Percentiles rank a stretch among this genome's conserved stretches.
Conservation (phyloP, 1,140 invertebrate genomes). For the Macrotrachela quadricornifera region DNA sequence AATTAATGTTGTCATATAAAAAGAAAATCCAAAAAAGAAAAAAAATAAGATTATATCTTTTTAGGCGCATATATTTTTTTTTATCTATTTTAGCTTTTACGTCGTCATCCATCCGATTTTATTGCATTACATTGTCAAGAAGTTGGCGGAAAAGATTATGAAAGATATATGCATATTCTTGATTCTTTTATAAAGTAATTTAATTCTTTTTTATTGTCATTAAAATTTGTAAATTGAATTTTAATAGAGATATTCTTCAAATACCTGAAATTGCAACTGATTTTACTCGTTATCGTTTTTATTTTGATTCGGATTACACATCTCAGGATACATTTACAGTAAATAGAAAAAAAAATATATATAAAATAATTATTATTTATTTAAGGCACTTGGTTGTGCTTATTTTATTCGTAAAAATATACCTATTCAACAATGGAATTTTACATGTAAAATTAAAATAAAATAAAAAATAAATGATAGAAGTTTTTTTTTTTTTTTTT, state of each 20-base stretch:
- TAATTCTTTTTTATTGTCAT: no score
- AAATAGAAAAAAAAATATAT: no score
- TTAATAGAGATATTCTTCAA: no score
- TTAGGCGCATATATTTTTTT: slow-evolving; percentile 16
- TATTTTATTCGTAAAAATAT: no score
- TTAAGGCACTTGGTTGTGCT: background rate
- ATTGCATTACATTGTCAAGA: slow-evolving; percentile 83
- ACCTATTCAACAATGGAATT: no score
- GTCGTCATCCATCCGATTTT: slow-evolving; percentile 45
- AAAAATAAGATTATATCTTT: background rate
- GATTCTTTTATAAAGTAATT: slow-evolving; percentile 60
- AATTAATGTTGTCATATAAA: background rate
- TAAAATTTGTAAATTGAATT: no score
- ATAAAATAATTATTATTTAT: slow-evolving; percentile 46
- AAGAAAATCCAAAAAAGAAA: no score
- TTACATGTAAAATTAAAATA: no score
- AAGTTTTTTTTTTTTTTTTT: no score
- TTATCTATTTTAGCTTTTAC: background rate
- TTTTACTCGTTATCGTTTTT: background rate
- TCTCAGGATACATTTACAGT: slow-evolving; percentile 11
- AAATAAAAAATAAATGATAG: no score
- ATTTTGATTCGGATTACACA: slow-evolving; percentile 7
- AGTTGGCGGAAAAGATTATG: slow-evolving; percentile 85
- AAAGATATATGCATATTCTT: slow-evolving; percentile 76
- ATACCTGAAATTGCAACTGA: background rate